Percentiles rank a stretch among this genome's conserved stretches.
Conservation (phyloP, 64 coral and sea anemone species). For the Actinia tenebrosa region DNA sequence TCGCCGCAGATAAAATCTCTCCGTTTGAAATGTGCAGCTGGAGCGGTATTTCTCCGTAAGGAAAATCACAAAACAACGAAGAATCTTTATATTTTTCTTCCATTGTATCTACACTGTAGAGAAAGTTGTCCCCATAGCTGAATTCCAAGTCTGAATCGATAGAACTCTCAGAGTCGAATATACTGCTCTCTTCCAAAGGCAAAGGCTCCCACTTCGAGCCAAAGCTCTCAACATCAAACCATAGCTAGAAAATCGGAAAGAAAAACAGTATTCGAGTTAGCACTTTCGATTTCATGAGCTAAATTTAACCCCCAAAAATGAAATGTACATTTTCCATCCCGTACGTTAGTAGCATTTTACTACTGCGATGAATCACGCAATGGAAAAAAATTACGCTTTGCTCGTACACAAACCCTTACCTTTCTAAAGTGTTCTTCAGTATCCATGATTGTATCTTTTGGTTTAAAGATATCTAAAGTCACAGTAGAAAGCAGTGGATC, state of each 20-base stretch:
- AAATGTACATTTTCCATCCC: not conserved
- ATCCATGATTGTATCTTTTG: conserved; percentile 71
- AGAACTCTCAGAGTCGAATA: conserved; percentile 80
- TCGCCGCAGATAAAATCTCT: conserved; percentile 13
- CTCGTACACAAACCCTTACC: conserved; percentile 31
- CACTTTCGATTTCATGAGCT: conserved; percentile 6
- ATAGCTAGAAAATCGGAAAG: conserved; percentile 50
- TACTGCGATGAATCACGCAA: conserved; percentile 10
- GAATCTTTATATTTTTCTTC: conserved; percentile 78
- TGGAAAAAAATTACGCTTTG: not conserved
- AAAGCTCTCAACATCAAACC: conserved; percentile 79
- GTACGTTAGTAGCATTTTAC: not conserved
- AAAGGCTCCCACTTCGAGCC: conserved; percentile 55
- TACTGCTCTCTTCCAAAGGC: conserved; percentile 49
- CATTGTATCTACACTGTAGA: conserved; percentile 68
- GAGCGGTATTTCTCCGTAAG: conserved; percentile 46
- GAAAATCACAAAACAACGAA: conserved; percentile 54
- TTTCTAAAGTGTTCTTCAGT: conserved; percentile 93
- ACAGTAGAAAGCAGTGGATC: conserved; percentile 96
- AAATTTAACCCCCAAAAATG: not conserved
- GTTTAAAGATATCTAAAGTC: conserved; percentile 79
- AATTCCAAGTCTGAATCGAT: conserved; percentile 94
- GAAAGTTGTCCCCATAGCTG: conserved; percentile 70
- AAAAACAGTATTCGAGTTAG: conserved; percentile 11
- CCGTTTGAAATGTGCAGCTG: conserved; percentile 23